Evolutionary conservation across 2,797 vertebrate species (phyloP).

Genomic region (Acrossocheilus fasciatus): DNA sequence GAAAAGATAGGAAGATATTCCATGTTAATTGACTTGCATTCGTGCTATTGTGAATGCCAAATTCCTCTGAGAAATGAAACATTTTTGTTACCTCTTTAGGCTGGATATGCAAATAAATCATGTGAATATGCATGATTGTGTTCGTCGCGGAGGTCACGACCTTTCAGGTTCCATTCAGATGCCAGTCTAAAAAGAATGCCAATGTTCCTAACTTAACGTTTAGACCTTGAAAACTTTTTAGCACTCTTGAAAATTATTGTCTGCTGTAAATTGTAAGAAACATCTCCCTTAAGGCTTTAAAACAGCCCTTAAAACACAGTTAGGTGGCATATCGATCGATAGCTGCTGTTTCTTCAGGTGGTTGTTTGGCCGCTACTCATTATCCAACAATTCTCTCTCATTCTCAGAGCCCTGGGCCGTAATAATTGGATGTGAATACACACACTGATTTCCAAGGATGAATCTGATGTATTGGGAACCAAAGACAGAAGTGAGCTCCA

Average conservation of each 20-base stretch:
- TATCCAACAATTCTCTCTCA: slow-evolving; percentile 34
- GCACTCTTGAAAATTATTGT: slow-evolving; percentile 23
- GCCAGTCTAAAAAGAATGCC: slow-evolving; percentile 14
- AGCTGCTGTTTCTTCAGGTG: slow-evolving; percentile 33
- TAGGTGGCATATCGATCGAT: slow-evolving; percentile 41
- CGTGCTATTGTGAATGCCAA: neutral
- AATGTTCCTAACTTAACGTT: neutral
- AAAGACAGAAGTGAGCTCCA: slow-evolving; percentile 10
- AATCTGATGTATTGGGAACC: slow-evolving; percentile 29
- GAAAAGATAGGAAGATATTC: slow-evolving; percentile 37
- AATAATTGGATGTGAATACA: slow-evolving; percentile 51
- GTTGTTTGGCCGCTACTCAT: slow-evolving; percentile 34
- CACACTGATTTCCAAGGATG: slow-evolving; percentile 17
- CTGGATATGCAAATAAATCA: slow-evolving; percentile 44
- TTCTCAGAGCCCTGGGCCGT: slow-evolving; percentile 16
- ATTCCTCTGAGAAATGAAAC: slow-evolving; percentile 23
- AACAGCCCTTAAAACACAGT: slow-evolving; percentile 19
- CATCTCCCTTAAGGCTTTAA: slow-evolving; percentile 39
- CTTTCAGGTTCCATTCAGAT: slow-evolving; percentile 20
- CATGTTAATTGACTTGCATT: slow-evolving; percentile 33
- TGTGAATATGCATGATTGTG: slow-evolving; percentile 44
- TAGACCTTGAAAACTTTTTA: slow-evolving; percentile 47
- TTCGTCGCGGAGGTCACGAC: slow-evolving; percentile 15
- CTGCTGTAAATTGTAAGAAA: slow-evolving; percentile 34
- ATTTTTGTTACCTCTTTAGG: neutral